phyloP scores from a whole-genome alignment of 2,113 vertebrate genomes.

The Cariama cristata region DNA sequence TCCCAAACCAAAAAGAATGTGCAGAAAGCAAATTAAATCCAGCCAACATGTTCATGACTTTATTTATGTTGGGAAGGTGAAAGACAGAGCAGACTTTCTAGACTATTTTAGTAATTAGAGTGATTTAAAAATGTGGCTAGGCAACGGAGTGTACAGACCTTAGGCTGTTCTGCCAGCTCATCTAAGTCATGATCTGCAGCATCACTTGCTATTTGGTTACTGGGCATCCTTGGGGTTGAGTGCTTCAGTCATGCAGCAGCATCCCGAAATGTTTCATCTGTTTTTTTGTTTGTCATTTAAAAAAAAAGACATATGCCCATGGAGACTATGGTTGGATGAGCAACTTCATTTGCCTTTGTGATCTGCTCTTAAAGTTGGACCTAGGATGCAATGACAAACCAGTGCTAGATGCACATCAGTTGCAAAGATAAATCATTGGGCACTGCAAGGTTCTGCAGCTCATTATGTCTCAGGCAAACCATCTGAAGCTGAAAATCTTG shows the following conservation, averaged over 20 bases:
- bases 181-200: background rate
- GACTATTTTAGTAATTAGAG: constrained; percentile 18
- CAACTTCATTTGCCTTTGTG: background rate
- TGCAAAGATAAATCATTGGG: background rate
- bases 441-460: background rate
- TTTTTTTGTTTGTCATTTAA: background rate
- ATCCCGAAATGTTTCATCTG: background rate
- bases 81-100: constrained; percentile 16
- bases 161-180: constrained; percentile 22
- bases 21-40: background rate
- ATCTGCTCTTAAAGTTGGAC: background rate
- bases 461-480: rapidly evolving
- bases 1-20: background rate
- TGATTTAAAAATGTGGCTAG: constrained; percentile 13
- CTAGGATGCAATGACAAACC: background rate
- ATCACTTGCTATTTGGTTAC: background rate
- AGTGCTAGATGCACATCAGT: background rate
- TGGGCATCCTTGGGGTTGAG: background rate
- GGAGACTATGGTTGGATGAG: background rate
- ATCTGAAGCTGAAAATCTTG: background rate
- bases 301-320: background rate
- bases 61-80: constrained; percentile 53
- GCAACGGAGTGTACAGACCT: background rate
- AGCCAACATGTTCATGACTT: background rate
- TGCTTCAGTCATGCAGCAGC: background rate